A percentile compares a stretch with the other conserved stretches of the same genome.
Conservation (phyloP, 2,888 invertebrate genomes). For the Ochropacha duplaris region DNA sequence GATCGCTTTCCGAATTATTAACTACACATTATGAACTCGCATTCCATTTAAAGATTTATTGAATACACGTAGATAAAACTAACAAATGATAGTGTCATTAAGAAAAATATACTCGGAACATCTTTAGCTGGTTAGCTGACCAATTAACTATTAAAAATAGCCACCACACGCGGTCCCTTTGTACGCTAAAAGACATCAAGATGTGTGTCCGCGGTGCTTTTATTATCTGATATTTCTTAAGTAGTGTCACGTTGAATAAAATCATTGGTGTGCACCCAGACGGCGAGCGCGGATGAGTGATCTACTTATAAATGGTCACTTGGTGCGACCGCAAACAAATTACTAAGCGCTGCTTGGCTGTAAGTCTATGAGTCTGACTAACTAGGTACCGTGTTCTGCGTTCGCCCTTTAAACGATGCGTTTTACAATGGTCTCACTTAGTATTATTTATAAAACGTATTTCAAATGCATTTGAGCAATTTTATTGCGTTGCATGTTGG, state of each 20-base stretch:
- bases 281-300: slow-evolving; percentile 53
- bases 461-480: background rate
- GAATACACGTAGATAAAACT: background rate
- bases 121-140: slow-evolving; percentile 42
- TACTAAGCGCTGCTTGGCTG: slow-evolving; percentile 36
- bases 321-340: slow-evolving; percentile 65
- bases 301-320: slow-evolving; percentile 69
- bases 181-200: slow-evolving; percentile 61
- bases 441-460: slow-evolving; percentile 18
- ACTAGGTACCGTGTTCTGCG: slow-evolving; percentile 38
- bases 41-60: background rate
- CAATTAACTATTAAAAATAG: slow-evolving; percentile 71
- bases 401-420: slow-evolving; percentile 27
- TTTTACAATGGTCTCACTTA: slow-evolving; percentile 22
- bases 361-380: slow-evolving; percentile 35
- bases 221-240: slow-evolving; percentile 69
- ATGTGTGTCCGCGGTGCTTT: slow-evolving; percentile 58
- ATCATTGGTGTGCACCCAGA: slow-evolving; percentile 48
- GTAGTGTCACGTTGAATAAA: slow-evolving; percentile 71
- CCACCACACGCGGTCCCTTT: slow-evolving; percentile 46
- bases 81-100: slow-evolving; percentile 30
- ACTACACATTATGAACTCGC: background rate
- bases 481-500: background rate
- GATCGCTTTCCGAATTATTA: background rate
- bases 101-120: slow-evolving; percentile 27